These are phyloP conservation scores for Vandiemenella viatica DNA, from an alignment of 2,888 invertebrate species.

Conservation along the genomic window DNA sequence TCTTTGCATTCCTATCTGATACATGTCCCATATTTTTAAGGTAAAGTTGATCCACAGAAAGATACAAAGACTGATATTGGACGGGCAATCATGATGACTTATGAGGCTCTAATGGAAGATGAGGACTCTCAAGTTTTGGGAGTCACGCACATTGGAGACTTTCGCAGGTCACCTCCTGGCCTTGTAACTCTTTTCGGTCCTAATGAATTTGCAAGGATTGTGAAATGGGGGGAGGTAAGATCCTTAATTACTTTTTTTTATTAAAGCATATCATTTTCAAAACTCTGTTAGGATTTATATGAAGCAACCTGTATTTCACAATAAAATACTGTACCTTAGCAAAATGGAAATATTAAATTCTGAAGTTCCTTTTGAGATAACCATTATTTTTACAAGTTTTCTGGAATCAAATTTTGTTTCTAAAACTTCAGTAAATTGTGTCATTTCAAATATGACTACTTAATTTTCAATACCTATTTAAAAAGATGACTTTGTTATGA, in stretches of 20 bases:
- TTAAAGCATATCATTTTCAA: neutral
- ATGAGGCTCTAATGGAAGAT: conserved; percentile 66
- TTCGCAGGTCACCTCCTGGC: conserved; percentile 55
- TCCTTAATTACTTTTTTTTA: neutral
- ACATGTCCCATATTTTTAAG: conserved; percentile 34
- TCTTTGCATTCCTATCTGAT: too few species aligned
- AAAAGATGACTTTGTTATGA: too few species aligned
- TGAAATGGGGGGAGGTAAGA: conserved; percentile 59
- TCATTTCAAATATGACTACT: too few species aligned
- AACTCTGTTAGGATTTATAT: neutral
- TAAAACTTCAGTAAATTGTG: too few species aligned
- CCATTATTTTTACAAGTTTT: too few species aligned
- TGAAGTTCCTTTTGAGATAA: too few species aligned
- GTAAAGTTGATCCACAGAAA: conserved; percentile 62
- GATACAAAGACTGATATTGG: conserved; percentile 66
- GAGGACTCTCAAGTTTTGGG: conserved; percentile 67
- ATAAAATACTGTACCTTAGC: too few species aligned
- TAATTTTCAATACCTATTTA: too few species aligned
- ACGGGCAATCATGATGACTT: conserved; percentile 57
- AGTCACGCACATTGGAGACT: conserved; percentile 63
- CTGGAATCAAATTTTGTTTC: too few species aligned
- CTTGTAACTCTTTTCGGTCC: conserved; percentile 64
- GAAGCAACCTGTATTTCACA: too few species aligned
- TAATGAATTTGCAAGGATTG: conserved; percentile 34
- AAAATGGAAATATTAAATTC: too few species aligned